These are phyloP conservation scores for Apodemia hepburni DNA, from an alignment of 2,888 invertebrate genomes.

Conservation along the genomic window DNA sequence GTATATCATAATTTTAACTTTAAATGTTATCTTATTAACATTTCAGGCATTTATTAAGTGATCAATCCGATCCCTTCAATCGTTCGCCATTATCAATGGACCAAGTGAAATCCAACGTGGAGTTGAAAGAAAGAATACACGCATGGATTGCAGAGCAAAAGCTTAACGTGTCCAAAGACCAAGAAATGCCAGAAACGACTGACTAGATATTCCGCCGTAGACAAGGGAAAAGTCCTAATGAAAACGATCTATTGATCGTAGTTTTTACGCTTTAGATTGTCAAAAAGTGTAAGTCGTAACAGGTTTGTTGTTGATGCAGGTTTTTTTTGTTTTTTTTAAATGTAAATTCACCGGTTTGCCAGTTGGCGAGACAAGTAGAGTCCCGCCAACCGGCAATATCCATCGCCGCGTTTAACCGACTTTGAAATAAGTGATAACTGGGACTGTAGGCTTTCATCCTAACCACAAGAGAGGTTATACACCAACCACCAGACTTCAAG, in stretches of 20 bases:
- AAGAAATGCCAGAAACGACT: slow-evolving; percentile 26
- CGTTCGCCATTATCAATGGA: slow-evolving; percentile 96
- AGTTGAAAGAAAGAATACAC: slow-evolving; percentile 88
- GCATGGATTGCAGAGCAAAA: slow-evolving; percentile 88
- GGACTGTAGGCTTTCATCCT: too few species aligned
- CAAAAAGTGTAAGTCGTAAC: not conserved
- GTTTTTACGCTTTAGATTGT: not conserved
- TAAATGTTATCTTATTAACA: too few species aligned
- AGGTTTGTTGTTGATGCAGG: too few species aligned
- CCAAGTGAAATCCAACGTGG: slow-evolving; percentile 89
- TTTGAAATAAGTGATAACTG: too few species aligned
- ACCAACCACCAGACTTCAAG: too few species aligned
- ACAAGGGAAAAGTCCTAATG: not conserved
- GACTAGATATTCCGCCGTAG: not conserved
- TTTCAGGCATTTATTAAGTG: slow-evolving; percentile 89
- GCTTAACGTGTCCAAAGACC: slow-evolving; percentile 44
- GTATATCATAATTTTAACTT: too few species aligned
- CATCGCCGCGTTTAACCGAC: too few species aligned
- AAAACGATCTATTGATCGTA: not conserved
- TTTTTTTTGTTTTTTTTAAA: too few species aligned
- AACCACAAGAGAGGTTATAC: too few species aligned
- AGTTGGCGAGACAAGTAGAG: too few species aligned
- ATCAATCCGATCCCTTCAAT: slow-evolving; percentile 98
- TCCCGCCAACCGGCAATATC: too few species aligned
- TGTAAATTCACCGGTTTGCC: too few species aligned